Evolutionary conservation across 2,888 invertebrate species (phyloP), one percentile per base, ranked within the genome.

Genomic region (Tetragonula carbonaria): DNA sequence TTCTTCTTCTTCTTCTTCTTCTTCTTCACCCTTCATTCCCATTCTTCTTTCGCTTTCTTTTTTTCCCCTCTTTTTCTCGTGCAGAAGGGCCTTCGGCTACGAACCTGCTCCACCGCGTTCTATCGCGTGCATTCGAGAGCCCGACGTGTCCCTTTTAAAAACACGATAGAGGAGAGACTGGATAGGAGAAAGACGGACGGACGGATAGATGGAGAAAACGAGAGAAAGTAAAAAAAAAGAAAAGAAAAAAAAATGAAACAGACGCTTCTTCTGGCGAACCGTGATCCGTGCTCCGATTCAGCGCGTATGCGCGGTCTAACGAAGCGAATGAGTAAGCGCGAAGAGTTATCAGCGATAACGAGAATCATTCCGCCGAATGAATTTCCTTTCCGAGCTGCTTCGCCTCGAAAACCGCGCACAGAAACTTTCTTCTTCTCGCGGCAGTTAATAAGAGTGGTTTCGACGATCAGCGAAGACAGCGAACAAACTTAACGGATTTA

Each of bases 71-170:
- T 59, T n/a, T 51, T 21, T 33, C 59, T 62, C 55, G 33, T 16
- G 57, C 67, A 21, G 59, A 79, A 75, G 74, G 66, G 74, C 62
- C 71, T 55, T 21, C 45, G 45, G 80, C 68, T 67, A 63, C 68
- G 70, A 63, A 59, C 74, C 68, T 59, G 16, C 45, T 53, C 53
- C 57, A 13, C 21, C 51, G 45, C 51, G 45, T 55, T 45, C 79
- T 53, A 87, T 87, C 87, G 88, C 88, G 87, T 86, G 88, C 75
- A 65, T 72, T 62, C 82, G 70, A 80, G 75, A 78, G 50, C 33
- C 62, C 50, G 28, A 33, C 74, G 53, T 45, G 57, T 67, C 76
- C 85, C 63, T 72, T 62, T 77, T n/a, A 2, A 74, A 45, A 57
- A 53, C 59, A 33, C 55, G 23, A 55, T 13, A 23, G 70, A 51